These are phyloP conservation scores for Synodontis membranacea DNA, from an alignment of 2,113 vertebrate genomes.

Conservation along the genomic window DNA sequence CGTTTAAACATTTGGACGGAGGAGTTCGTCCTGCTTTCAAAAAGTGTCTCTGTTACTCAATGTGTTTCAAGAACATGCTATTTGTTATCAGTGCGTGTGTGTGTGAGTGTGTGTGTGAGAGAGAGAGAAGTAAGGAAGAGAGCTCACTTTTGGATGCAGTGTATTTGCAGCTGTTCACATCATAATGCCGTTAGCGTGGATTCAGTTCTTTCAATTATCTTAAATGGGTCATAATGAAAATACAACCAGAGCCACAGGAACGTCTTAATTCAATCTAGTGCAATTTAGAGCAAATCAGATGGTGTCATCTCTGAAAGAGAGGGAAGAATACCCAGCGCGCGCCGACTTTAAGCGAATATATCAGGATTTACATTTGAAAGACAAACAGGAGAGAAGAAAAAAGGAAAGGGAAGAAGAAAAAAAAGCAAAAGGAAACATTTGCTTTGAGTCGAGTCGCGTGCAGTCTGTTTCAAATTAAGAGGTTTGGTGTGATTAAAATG, in stretches of 20 bases:
- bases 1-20: background rate
- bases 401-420: background rate
- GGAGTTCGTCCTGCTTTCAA: background rate
- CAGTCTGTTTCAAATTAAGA: slow-evolving; percentile 3
- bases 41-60: background rate
- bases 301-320: slow-evolving; percentile 18
- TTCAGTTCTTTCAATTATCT: slow-evolving; percentile 54
- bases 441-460: background rate
- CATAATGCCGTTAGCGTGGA: slow-evolving; percentile 46
- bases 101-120: slow-evolving; percentile 14
- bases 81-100: background rate
- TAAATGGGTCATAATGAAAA: slow-evolving; percentile 51
- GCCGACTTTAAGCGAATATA: slow-evolving; percentile 13
- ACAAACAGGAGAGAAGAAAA: background rate
- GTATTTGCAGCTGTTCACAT: slow-evolving; percentile 46
- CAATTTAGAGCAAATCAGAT: slow-evolving; percentile 40
- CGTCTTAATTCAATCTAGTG: slow-evolving; percentile 41
- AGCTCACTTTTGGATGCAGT: slow-evolving; percentile 40
- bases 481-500: slow-evolving; percentile 21
- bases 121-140: background rate
- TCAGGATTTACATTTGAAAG: slow-evolving; percentile 39
- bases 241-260: slow-evolving; percentile 39
- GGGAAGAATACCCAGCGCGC: background rate
- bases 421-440: slow-evolving; percentile 13
- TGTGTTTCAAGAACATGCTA: background rate